phyloP scores from a whole-genome alignment of 2,888 invertebrate genomes.

The Dryobotodes eremita region DNA sequence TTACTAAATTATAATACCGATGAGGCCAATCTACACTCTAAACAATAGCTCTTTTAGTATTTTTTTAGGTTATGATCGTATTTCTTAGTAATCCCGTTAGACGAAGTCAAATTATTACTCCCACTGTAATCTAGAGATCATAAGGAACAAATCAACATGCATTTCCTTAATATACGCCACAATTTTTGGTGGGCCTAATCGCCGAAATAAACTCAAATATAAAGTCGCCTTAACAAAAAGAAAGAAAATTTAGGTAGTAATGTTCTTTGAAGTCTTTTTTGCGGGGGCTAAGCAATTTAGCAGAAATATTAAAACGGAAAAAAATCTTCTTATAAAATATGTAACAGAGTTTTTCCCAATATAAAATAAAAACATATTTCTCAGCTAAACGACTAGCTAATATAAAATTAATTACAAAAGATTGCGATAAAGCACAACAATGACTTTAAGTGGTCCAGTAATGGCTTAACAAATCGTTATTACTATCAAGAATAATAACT shows the following conservation, averaged over 20 bases:
- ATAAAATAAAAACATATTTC: slow-evolving; percentile 47
- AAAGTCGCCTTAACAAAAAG: not conserved
- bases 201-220: not conserved
- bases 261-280: not conserved
- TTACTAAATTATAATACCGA: too few species aligned
- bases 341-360: not conserved
- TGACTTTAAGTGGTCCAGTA: slow-evolving; percentile 52
- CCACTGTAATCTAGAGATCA: too few species aligned
- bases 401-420: slow-evolving; percentile 61
- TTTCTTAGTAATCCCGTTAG: too few species aligned
- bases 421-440: slow-evolving; percentile 65
- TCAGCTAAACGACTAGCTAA: slow-evolving; percentile 38
- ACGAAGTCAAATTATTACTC: too few species aligned
- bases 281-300: not conserved
- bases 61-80: too few species aligned
- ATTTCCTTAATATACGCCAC: too few species aligned
- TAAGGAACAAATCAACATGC: too few species aligned
- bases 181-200: too few species aligned
- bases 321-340: not conserved
- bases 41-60: too few species aligned
- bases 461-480: slow-evolving; percentile 63
- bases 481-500: slow-evolving; percentile 51
- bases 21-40: too few species aligned
- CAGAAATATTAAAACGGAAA: not conserved
- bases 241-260: not conserved